A percentile compares a stretch with the other conserved stretches of the same genome.
Evolutionary conservation across 2,888 invertebrate species (phyloP).

Genomic region (Nephrotoma appendiculata): DNA sequence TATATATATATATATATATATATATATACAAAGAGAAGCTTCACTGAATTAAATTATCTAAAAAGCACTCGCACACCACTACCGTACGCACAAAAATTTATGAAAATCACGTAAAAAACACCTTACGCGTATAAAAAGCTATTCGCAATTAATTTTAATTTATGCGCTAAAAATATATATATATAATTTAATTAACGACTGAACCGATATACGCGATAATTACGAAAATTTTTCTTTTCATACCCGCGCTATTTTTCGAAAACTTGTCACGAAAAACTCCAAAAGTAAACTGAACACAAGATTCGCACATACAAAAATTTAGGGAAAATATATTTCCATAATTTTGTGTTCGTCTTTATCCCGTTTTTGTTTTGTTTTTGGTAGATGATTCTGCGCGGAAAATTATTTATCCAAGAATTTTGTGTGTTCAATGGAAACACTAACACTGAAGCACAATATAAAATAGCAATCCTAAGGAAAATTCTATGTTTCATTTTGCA

Average conservation of each 20-base stretch:
- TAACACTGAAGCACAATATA: background rate
- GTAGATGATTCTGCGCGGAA: background rate
- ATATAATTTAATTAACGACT: background rate
- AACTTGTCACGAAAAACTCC: background rate
- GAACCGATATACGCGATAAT: background rate
- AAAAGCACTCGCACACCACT: background rate
- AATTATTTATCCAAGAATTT: background rate
- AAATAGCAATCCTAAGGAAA: background rate
- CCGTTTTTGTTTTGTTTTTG: background rate
- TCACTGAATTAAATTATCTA: background rate
- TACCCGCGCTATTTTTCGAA: background rate
- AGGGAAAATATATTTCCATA: background rate
- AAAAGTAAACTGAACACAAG: background rate
- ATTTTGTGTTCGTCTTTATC: background rate
- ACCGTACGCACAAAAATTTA: background rate
- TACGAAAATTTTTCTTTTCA: background rate
- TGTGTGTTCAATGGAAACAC: background rate
- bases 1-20: too few relatives aligned
- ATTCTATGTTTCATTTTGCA: background rate
- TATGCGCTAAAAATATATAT: background rate
- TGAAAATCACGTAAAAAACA: background rate
- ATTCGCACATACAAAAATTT: background rate
- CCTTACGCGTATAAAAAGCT: background rate
- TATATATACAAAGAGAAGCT: background rate
- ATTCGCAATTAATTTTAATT: background rate